Evolutionary conservation across 2,888 invertebrate species (phyloP).

Genomic region (Trissoscelio sp.): DNA sequence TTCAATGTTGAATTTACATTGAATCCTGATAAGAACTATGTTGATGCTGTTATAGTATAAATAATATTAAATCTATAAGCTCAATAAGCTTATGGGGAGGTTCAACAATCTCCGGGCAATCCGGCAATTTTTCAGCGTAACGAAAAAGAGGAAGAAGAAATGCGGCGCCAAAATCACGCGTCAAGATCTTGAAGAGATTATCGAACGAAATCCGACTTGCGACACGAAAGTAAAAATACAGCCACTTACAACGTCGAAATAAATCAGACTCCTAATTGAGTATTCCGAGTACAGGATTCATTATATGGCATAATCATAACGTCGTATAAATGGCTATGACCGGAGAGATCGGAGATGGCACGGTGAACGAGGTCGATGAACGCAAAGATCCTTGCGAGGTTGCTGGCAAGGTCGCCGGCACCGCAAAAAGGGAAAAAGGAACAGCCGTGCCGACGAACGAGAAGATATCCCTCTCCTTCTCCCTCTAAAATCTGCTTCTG

Average conservation of each 20-base stretch:
- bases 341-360: conserved; percentile 69
- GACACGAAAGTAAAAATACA: conserved; percentile 48
- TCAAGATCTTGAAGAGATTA: conserved; percentile 46
- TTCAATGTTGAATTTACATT: too few species aligned
- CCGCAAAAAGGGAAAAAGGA: conserved; percentile 75
- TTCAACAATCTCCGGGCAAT: conserved; percentile 38
- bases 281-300: conserved; percentile 59
- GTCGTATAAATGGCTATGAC: conserved; percentile 64
- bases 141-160: conserved; percentile 21
- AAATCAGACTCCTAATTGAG: conserved; percentile 60
- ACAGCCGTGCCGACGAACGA: conserved; percentile 63
- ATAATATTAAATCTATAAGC: too few species aligned
- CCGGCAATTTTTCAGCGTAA: conserved; percentile 35
- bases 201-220: conserved; percentile 44
- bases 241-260: conserved; percentile 52
- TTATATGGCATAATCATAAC: conserved; percentile 67
- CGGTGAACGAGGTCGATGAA: conserved; percentile 76
- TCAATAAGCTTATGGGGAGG: too few species aligned
- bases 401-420: conserved; percentile 67
- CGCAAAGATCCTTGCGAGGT: conserved; percentile 80
- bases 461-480: conserved; percentile 57
- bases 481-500: conserved; percentile 39
- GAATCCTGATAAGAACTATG: too few species aligned
- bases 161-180: conserved; percentile 37
- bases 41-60: too few species aligned